Evolutionary conservation across 2,797 vertebrate species (phyloP).

Genomic region (Psittacula derbiana): DNA sequence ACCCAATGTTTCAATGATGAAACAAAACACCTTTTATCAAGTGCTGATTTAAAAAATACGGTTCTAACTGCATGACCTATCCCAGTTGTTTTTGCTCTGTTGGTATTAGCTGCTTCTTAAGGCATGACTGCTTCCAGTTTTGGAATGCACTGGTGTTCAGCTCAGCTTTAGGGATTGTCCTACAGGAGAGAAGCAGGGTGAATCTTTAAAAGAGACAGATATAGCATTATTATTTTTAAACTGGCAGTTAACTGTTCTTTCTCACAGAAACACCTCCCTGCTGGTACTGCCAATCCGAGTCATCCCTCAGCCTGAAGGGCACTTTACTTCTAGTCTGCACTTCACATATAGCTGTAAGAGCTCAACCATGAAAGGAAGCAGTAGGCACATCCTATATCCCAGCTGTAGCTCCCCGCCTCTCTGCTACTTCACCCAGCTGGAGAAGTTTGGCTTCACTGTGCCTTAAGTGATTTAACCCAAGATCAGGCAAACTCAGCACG

Average conservation of each 20-base stretch:
- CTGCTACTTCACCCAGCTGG: background rate
- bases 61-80: background rate
- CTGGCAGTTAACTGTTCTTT: background rate
- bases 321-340: slow-evolving; percentile 1
- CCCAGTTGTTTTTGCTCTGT: background rate
- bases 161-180: slow-evolving; percentile 8
- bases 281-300: background rate
- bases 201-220: background rate
- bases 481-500: background rate
- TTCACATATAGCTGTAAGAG: background rate
- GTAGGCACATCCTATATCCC: background rate
- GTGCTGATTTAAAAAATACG: background rate
- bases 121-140: slow-evolving; percentile 17
- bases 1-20: background rate
- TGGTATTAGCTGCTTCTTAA: slow-evolving; percentile 9
- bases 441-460: background rate
- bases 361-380: slow-evolving; percentile 35
- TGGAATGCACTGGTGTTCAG: slow-evolving; percentile 19
- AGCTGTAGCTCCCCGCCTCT: background rate
- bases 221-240: background rate
- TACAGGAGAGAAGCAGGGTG: background rate
- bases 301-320: slow-evolving; percentile 30
- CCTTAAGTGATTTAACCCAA: background rate
- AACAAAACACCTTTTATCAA: background rate
- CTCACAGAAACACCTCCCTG: background rate